Evolutionary conservation across 2,797 vertebrate species (phyloP).

Genomic region (Falco peregrinus): DNA sequence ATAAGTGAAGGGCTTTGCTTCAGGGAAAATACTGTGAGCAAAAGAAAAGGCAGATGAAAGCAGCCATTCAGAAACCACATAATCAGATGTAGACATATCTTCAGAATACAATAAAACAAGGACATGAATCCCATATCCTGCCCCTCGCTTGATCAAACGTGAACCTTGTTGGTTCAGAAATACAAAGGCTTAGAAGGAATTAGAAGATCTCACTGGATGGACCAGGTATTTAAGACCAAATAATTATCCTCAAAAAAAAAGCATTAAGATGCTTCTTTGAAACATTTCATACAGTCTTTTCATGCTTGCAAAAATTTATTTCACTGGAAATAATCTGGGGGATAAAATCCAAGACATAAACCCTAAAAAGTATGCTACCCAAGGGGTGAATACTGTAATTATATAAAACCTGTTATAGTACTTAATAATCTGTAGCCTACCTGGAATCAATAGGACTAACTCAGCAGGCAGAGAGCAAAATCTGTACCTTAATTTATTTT

Average conservation of each 20-base stretch:
- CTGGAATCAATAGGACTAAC: slow-evolving; percentile 30
- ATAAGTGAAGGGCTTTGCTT: slow-evolving; percentile 12
- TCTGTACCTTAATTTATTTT: slow-evolving; percentile 32
- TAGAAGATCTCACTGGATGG: neutral
- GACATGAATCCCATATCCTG: neutral
- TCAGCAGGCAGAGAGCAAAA: slow-evolving; percentile 20
- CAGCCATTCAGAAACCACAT: neutral
- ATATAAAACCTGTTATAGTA: slow-evolving; percentile 20
- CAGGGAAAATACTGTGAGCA: neutral
- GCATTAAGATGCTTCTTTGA: neutral
- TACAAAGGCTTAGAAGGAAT: neutral
- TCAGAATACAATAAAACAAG: slow-evolving; percentile 8
- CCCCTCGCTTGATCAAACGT: neutral
- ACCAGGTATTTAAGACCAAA: neutral
- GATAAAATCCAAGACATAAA: slow-evolving; percentile 17
- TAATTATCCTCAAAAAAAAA: neutral
- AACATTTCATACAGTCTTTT: neutral
- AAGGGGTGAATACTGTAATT: slow-evolving; percentile 34
- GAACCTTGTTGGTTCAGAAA: neutral
- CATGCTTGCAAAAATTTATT: neutral
- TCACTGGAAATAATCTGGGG: neutral
- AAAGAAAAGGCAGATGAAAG: slow-evolving; percentile 38
- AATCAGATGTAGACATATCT: neutral
- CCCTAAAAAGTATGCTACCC: neutral
- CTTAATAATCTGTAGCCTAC: slow-evolving; percentile 24